A percentile compares a stretch with the other conserved stretches of the same genome.
These are phyloP conservation scores for Dryas iulia DNA, from an alignment of 1,140 invertebrate genomes.

Conservation along the genomic window DNA sequence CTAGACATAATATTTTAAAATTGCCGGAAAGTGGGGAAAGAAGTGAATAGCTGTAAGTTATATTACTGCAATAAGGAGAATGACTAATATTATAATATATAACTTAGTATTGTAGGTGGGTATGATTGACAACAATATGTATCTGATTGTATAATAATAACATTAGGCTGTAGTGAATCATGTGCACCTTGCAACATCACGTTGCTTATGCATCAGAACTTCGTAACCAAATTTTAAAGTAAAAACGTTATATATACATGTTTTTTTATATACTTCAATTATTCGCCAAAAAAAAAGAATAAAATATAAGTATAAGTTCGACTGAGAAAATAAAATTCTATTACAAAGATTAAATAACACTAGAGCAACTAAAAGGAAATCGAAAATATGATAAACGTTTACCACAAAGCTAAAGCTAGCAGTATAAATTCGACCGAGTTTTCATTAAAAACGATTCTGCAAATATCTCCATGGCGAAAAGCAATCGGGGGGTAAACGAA, in stretches of 20 bases:
- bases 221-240: neutral
- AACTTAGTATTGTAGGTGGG: neutral
- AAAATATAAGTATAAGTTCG: neutral
- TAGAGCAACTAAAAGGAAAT: constrained; percentile 12
- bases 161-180: neutral
- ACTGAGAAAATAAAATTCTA: neutral
- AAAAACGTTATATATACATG: too few relatives aligned
- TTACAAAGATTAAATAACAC: neutral
- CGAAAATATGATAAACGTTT: constrained; percentile 15
- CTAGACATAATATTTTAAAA: neutral
- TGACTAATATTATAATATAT: neutral
- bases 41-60: neutral
- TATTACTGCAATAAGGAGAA: neutral
- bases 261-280: neutral
- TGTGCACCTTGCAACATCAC: neutral
- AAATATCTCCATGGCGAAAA: constrained; percentile 14
- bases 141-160: neutral
- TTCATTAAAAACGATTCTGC: constrained; percentile 14
- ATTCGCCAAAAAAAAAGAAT: neutral
- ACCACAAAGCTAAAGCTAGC: neutral
- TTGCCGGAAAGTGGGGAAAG: neutral
- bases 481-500: constrained; percentile 12
- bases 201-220: neutral
- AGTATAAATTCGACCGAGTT: constrained; percentile 11
- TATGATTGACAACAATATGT: neutral